phyloP scores from a whole-genome alignment of 2,888 invertebrate genomes.

The Ochropleura leucogaster region DNA sequence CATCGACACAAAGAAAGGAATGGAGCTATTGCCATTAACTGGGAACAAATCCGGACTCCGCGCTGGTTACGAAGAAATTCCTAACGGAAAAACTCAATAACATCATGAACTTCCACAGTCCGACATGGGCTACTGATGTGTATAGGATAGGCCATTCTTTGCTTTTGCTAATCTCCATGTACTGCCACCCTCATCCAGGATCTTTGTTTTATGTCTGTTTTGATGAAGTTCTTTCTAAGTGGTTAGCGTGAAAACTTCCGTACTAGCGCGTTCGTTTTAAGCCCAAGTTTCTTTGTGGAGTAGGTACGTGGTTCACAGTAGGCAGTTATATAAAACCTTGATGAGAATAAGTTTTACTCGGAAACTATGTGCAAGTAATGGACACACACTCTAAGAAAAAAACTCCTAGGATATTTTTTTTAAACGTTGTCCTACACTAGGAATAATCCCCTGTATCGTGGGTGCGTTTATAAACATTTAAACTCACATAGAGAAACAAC shows the following conservation, averaged over 20 bases:
- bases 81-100: background rate
- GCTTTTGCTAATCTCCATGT: too few relatives aligned
- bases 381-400: background rate
- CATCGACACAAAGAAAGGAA: too few relatives aligned
- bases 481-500: too few relatives aligned
- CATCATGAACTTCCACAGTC: too few relatives aligned
- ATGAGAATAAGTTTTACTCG: background rate
- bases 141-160: too few relatives aligned
- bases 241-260: slow-evolving; percentile 24
- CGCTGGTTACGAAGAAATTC: background rate
- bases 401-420: background rate
- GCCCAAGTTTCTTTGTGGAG: slow-evolving; percentile 19
- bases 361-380: background rate
- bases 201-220: slow-evolving; percentile 16
- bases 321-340: slow-evolving; percentile 11
- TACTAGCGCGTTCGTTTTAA: slow-evolving; percentile 30
- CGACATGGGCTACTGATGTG: too few relatives aligned
- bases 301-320: background rate
- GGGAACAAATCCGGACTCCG: background rate
- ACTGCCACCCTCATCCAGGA: too few relatives aligned
- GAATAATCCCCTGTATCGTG: too few relatives aligned
- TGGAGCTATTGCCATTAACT: background rate
- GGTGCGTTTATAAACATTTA: too few relatives aligned
- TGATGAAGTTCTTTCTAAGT: slow-evolving; percentile 32
- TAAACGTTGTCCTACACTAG: too few relatives aligned